Conservation (phyloP, 1,140 invertebrate species). For the Saccostrea glomerata region DNA sequence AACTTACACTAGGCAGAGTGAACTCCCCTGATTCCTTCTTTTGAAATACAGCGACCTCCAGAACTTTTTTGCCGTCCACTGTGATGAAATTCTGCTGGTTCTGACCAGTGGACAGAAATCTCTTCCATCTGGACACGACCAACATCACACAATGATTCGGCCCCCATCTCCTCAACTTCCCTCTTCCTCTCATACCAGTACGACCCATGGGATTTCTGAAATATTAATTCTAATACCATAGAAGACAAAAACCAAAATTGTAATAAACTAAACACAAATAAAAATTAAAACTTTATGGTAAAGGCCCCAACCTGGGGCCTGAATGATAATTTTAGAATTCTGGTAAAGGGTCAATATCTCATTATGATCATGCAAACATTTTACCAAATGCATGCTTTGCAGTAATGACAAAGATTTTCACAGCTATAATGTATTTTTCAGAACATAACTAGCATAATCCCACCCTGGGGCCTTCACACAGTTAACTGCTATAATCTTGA, state of each 20-base stretch:
- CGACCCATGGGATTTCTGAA: constrained; percentile 78
- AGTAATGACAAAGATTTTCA: too few relatives aligned
- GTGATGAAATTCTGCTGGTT: constrained; percentile 2
- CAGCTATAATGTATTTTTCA: too few relatives aligned
- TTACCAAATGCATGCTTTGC: too few relatives aligned
- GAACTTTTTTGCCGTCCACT: constrained; percentile 16
- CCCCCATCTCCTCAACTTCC: constrained; percentile 77
- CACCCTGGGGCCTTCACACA: not conserved
- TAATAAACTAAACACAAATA: too few relatives aligned
- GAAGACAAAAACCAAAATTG: not conserved
- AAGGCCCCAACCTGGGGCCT: too few relatives aligned
- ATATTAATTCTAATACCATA: not conserved
- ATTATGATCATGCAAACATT: too few relatives aligned
- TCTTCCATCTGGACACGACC: constrained; percentile 74
- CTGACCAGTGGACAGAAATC: not conserved
- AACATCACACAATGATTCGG: constrained; percentile 78
- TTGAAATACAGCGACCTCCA: not conserved
- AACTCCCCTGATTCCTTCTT: constrained; percentile 32
- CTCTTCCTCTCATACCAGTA: constrained; percentile 79
- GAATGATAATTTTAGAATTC: too few relatives aligned
- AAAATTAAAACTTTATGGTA: too few relatives aligned
- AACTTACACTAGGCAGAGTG: constrained; percentile 11
- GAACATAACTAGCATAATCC: too few relatives aligned
- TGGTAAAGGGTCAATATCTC: too few relatives aligned
- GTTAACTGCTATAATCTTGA: not conserved